A percentile compares a stretch with the other conserved stretches of the same genome.
These are phyloP conservation scores for Cremastobaeus sp. DNA, from an alignment of 2,888 invertebrate species.

Conservation along the genomic window DNA sequence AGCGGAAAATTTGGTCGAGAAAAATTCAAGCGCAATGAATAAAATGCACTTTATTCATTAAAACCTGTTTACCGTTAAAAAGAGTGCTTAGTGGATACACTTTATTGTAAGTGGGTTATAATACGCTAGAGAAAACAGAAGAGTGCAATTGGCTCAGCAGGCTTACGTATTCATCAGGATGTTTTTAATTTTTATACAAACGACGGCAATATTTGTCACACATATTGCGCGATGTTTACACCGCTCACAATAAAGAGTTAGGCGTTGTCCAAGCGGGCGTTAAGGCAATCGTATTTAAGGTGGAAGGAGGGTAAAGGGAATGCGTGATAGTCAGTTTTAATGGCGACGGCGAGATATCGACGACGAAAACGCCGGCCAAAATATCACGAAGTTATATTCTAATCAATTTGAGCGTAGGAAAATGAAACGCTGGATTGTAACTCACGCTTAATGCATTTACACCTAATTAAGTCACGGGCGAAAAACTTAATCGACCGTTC, in stretches of 20 bases:
- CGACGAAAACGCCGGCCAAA: conserved; percentile 5
- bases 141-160: neutral
- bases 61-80: conserved; percentile 14
- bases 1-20: neutral
- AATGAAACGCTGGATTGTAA: conserved; percentile 31
- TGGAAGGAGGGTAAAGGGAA: conserved; percentile 9
- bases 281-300: conserved; percentile 12
- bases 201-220: conserved; percentile 9
- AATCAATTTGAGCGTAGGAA: conserved; percentile 10
- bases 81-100: neutral
- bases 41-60: conserved; percentile 1
- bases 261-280: conserved; percentile 12
- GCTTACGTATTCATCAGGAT: conserved; percentile 14
- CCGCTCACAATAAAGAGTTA: conserved; percentile 13
- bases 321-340: conserved; percentile 9
- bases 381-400: conserved; percentile 1
- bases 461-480: conserved; percentile 24
- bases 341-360: conserved; percentile 15
- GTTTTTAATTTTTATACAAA: conserved; percentile 21
- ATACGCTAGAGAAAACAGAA: conserved; percentile 10
- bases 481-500: conserved; percentile 29
- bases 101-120: conserved; percentile 9
- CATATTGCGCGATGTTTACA: conserved; percentile 10
- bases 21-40: neutral
- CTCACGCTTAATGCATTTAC: conserved; percentile 34